Percentiles rank a stretch among this genome's conserved stretches.
Evolutionary conservation across 1,140 invertebrate genomes (phyloP).

Genomic region (Theocolax elegans): DNA sequence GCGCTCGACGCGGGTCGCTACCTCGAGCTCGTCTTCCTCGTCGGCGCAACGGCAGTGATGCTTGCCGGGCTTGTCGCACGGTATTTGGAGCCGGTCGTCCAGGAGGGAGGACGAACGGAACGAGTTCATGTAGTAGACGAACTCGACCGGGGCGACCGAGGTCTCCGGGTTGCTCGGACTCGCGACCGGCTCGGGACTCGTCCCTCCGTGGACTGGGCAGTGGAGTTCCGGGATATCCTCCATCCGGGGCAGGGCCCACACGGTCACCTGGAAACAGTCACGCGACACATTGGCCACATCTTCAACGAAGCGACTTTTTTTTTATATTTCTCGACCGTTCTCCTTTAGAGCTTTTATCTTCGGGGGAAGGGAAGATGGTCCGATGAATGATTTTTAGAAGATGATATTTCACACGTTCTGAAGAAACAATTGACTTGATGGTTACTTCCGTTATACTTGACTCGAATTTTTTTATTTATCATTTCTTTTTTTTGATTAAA

Average conservation of each 20-base stretch:
- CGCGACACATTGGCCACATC: no score
- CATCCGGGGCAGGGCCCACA: conserved; percentile 78
- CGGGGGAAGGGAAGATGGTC: no score
- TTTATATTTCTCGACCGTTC: no score
- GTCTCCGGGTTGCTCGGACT: background rate
- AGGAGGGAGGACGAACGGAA: conserved; percentile 62
- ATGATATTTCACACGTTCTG: no score
- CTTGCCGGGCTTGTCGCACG: conserved; percentile 78
- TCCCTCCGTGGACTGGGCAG: conserved; percentile 67
- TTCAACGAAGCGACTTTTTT: no score
- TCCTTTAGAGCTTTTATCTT: no score
- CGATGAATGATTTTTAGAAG: no score
- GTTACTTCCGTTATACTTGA: no score
- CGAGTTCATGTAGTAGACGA: conserved; percentile 41
- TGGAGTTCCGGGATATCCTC: conserved; percentile 72
- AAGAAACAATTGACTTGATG: no score
- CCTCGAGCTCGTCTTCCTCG: conserved; percentile 70
- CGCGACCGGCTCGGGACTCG: background rate
- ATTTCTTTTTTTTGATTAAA: no score
- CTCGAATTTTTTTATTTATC: no score
- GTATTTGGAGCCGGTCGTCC: conserved; percentile 77
- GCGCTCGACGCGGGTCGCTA: conserved; percentile 58
- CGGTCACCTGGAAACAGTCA: conserved; percentile 67
- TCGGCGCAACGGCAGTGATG: conserved; percentile 76
- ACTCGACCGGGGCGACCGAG: background rate